These are phyloP conservation scores for Pseudochirops cupreus DNA, from an alignment of 2,797 vertebrate species.

Conservation along the genomic window DNA sequence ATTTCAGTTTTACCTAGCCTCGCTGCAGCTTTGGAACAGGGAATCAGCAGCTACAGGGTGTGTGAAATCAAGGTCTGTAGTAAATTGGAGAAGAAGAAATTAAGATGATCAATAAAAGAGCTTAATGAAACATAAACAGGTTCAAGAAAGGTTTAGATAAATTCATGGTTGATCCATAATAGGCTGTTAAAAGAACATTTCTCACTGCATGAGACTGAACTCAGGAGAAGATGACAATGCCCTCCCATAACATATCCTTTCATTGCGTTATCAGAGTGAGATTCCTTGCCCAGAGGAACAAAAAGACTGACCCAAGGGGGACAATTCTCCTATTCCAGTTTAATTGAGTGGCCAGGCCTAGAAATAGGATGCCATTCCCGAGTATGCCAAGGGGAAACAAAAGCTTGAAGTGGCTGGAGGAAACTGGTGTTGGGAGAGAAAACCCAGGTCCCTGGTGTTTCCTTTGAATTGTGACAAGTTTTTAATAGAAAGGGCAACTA, in stretches of 20 bases:
- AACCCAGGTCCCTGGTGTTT: not conserved
- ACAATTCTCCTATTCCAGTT: not conserved
- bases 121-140: constrained; percentile 75
- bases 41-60: not conserved
- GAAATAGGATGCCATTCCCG: not conserved
- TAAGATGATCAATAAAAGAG: constrained; percentile 71
- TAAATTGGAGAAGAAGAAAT: constrained; percentile 69
- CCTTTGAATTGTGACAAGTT: not conserved
- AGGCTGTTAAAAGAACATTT: constrained; percentile 33
- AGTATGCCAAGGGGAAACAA: not conserved
- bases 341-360: not conserved
- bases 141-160: constrained; percentile 61
- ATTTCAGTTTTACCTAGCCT: not conserved
- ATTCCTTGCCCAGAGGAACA: not conserved
- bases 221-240: not conserved
- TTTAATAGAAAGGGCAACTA: not conserved
- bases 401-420: not conserved
- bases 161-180: constrained; percentile 49
- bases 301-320: not conserved
- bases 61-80: constrained; percentile 62
- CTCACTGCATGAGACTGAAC: constrained; percentile 36
- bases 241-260: not conserved
- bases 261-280: no score
- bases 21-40: not conserved
- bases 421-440: not conserved